phyloP scores from a whole-genome alignment of 2,888 invertebrate genomes.

The Diarsia brunnea region DNA sequence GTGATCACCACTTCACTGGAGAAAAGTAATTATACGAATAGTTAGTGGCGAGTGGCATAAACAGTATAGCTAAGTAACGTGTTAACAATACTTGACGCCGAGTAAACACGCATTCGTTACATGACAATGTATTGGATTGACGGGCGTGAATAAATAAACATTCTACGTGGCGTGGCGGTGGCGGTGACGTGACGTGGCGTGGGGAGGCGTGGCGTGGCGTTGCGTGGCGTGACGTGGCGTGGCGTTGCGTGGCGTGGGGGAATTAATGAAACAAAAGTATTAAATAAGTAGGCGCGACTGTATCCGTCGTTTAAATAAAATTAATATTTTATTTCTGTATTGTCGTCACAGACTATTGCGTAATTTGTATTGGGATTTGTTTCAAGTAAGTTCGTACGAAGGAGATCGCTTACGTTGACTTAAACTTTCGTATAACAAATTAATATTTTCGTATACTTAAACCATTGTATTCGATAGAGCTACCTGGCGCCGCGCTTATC shows the following conservation, averaged over 20 bases:
- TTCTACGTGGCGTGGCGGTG: slow-evolving; percentile 3
- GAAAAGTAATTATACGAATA: slow-evolving; percentile 7
- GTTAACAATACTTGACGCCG: slow-evolving; percentile 35
- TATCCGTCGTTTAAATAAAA: slow-evolving; percentile 27
- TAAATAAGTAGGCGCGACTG: slow-evolving; percentile 29
- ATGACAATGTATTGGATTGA: slow-evolving; percentile 33
- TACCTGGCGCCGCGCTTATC: slow-evolving; percentile 13
- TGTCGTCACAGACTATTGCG: slow-evolving; percentile 30
- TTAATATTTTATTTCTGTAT: slow-evolving; percentile 40
- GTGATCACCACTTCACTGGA: slow-evolving; percentile 19
- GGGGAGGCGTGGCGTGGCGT: too few relatives aligned
- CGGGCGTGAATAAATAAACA: slow-evolving; percentile 43
- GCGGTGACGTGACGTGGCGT: too few relatives aligned
- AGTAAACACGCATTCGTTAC: slow-evolving; percentile 39
- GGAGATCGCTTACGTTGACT: slow-evolving; percentile 21
- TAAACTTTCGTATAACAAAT: too few relatives aligned
- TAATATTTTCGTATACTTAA: too few relatives aligned
- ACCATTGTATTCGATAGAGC: too few relatives aligned
- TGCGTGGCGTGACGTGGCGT: too few relatives aligned
- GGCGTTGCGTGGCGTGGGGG: not conserved
- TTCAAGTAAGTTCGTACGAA: slow-evolving; percentile 21
- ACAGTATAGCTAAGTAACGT: slow-evolving; percentile 1
- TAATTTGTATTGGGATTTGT: slow-evolving; percentile 20
- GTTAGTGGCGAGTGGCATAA: not conserved
- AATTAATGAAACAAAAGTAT: slow-evolving; percentile 50